These are phyloP conservation scores for Capitulum mitella DNA, from an alignment of 2,888 invertebrate genomes.

Conservation along the genomic window DNA sequence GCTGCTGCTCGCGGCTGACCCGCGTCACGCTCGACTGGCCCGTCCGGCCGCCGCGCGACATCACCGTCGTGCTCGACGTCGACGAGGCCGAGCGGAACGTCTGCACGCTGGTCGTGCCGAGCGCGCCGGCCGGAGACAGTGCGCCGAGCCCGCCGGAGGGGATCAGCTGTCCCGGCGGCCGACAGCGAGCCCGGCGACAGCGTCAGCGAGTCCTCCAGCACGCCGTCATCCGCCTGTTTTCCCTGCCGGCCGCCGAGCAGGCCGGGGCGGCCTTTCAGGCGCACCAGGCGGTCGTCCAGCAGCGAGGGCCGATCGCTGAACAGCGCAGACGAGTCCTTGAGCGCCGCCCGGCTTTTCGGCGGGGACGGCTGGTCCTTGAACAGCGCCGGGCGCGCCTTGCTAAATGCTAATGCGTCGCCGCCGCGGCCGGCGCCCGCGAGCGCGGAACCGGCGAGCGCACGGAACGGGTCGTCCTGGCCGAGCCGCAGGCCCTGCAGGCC, in stretches of 20 bases:
- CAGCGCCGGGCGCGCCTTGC: not conserved
- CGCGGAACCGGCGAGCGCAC: not conserved
- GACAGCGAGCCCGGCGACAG: not conserved
- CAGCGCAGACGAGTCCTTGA: not conserved
- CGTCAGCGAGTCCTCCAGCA: not conserved
- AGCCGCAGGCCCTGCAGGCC: not conserved
- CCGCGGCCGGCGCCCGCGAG: not conserved
- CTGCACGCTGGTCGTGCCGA: not conserved
- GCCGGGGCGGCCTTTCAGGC: not conserved
- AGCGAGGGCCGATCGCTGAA: not conserved
- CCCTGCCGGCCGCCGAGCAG: not conserved
- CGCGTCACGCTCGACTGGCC: conserved; percentile 6
- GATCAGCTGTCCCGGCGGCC: no score
- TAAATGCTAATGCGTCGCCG: not conserved
- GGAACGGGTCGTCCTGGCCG: conserved; percentile 4
- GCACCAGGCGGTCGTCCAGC: not conserved
- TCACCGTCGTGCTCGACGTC: not conserved
- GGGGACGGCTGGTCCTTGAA: not conserved
- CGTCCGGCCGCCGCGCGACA: not conserved
- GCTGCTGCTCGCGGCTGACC: not conserved
- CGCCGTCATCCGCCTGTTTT: not conserved
- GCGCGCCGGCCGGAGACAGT: not conserved
- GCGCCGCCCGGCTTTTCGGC: not conserved
- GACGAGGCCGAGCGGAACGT: not conserved
- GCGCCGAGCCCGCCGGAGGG: no score